phyloP scores from a whole-genome alignment of 2,113 vertebrate genomes.

The Enhydra lutris region DNA sequence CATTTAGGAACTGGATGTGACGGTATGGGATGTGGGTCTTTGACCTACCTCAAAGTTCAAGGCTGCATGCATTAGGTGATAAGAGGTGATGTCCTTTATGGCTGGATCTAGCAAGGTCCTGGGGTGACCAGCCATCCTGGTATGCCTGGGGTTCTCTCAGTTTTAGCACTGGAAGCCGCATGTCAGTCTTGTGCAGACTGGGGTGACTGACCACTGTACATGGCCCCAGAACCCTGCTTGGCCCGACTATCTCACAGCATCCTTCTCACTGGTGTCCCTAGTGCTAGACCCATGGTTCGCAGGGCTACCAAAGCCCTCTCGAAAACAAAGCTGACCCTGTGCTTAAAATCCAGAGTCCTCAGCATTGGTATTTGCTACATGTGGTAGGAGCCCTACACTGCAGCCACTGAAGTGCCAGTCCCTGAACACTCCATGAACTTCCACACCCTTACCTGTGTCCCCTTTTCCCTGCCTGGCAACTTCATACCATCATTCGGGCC shows the following conservation, averaged over 20 bases:
- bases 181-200: neutral
- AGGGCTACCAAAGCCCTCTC: neutral
- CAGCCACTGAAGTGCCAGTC: neutral
- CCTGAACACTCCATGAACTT: neutral
- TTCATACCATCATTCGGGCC: neutral
- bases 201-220: neutral
- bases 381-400: neutral
- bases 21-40: neutral
- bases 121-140: neutral
- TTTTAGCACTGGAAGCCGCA: neutral
- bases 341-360: neutral
- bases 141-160: neutral
- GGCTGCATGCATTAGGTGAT: neutral
- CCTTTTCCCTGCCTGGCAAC: neutral
- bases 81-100: neutral
- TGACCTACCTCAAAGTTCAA: neutral
- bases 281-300: rapidly evolving
- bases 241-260: rapidly evolving
- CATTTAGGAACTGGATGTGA: neutral
- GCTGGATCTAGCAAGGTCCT: neutral
- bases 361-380: neutral
- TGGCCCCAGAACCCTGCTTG: neutral
- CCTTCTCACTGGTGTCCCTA: neutral
- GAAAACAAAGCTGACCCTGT: neutral
- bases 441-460: neutral